A percentile compares a stretch with the other conserved stretches of the same genome.
Evolutionary conservation across 1,140 invertebrate genomes (phyloP).

Genomic region (Oscheius sp.): DNA sequence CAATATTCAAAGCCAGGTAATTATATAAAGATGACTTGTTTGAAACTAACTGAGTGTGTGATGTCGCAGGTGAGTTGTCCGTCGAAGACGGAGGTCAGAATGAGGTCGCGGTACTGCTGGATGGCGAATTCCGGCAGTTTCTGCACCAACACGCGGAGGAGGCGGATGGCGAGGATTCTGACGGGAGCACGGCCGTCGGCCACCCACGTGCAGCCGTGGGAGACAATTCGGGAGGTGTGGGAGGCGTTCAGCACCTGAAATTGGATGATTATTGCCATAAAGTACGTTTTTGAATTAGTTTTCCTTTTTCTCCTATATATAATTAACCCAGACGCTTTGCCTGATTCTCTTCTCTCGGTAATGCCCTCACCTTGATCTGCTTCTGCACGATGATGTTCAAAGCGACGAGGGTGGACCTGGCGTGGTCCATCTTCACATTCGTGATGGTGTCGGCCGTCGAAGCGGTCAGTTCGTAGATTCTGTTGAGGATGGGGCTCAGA

Average conservation of each 20-base stretch:
- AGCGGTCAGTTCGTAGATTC: conserved; percentile 37
- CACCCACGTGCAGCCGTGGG: conserved; percentile 38
- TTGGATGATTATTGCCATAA: background rate
- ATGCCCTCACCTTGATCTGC: conserved; percentile 23
- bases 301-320: background rate
- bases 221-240: conserved; percentile 29
- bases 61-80: conserved; percentile 35
- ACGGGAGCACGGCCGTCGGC: conserved; percentile 35
- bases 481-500: conserved; percentile 24
- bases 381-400: conserved; percentile 43
- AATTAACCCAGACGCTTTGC: background rate
- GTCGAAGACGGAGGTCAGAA: conserved; percentile 36
- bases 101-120: conserved; percentile 38
- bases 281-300: background rate
- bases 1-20: background rate
- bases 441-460: background rate
- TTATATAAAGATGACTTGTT: conserved; percentile 18
- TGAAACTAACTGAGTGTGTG: no score
- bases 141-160: conserved; percentile 36
- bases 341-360: background rate
- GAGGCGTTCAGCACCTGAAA: conserved; percentile 33
- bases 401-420: conserved; percentile 31
- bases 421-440: conserved; percentile 18
- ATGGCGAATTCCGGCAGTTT: conserved; percentile 37
- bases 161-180: conserved; percentile 37